Base-by-base conservation (phyloP, 2,113 vertebrate genomes). In the Ramphastos sulfuratus region DNA sequence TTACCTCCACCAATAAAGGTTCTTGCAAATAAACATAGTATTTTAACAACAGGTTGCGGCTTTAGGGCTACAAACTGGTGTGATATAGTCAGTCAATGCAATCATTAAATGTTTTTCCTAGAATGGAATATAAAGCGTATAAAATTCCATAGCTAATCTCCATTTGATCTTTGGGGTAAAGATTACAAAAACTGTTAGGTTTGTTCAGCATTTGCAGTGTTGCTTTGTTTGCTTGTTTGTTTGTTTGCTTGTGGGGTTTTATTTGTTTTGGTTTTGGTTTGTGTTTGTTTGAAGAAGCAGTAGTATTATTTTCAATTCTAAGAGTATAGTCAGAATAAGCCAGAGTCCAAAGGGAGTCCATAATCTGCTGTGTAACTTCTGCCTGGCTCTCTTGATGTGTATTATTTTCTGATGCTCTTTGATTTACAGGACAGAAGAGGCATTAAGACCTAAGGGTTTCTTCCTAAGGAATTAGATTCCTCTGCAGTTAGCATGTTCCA, bases 101-200 rank as follows among this genome's bases (percentile, higher is more conserved):
- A 30, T 39, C 0, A 1, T 35, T 4, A 20, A 2, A 55, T 28
- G 24, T 24, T 4, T 33, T 54, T 83, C 52, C 17, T 61, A 80
- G 3, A 4, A 27, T 80, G 42, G 55, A 44, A 12, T 73, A 28
- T 20, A 61, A 79, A 92, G 5, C 27, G 37, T 15, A 9, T 39
- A 39, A 39, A 35, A 18, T 76, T 76, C 60, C 9, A 30, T 42
- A 21, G 14, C 48, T 70, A 71, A 85, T 4, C 4, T 3, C 4
- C 15, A 24, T 59, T 66, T 88, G 11, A 46, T 80, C 12, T 73
- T 90, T 70, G 9, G 10, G 10, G 73, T 63, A 85, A 52, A 63
- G 33, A 59, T n/a, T 50, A n/a, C 46, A 55, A 69, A 80, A 82
- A 73, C 5, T n/a, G 28, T 50, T 8, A 50, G 4, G 5, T 44